Evolutionary conservation across 2,888 invertebrate species (phyloP), one percentile per base, ranked within the genome.

Genomic region (Monoplex corrugatus): DNA sequence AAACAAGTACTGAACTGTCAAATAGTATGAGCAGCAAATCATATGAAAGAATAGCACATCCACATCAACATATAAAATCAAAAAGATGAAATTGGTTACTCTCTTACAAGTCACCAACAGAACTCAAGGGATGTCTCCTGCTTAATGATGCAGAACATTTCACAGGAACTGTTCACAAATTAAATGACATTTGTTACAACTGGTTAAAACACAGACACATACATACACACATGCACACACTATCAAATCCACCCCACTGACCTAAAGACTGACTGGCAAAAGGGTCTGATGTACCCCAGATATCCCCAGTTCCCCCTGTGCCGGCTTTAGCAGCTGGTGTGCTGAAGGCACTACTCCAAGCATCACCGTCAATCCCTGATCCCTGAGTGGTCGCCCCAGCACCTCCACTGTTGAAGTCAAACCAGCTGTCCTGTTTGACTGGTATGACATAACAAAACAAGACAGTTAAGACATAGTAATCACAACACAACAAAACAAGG

Each of bases 191-290:
- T n/a, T n/a, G n/a, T n/a, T n/a, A n/a, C n/a, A n/a, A n/a, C n/a
- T n/a, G n/a, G n/a, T n/a, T n/a, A n/a, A n/a, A n/a, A n/a, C 72
- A 43, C 43, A 80, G 6, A 43, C 43, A 80, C 32, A 43, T 23
- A 35, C 28, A 78, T 28, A 50, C 43, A 40, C 38, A 16, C 23
- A 32, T 28, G 28, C 43, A 80, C 5, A 80, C 40, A 80, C 80
- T 43, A n/a, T n/a, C n/a, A n/a, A n/a, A 6, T 35, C 43, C 19
- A 28, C n/a, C 6, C 38, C 10, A 88, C 88, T 63, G 13, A 88
- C 83, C 45, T 38, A n/a, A 45, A 28, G 90, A 43, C 89, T 92
- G 92, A 92, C 91, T 93, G 92, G 93, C 91, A 86, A 93, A 93
- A 23, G 91, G 89, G 86, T 91, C 92, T 35, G 93, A 90, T 50